These are phyloP conservation scores for Holothuria leucospilota DNA, from an alignment of 53 echinoderm and acorn worm genomes.

Conservation along the genomic window DNA sequence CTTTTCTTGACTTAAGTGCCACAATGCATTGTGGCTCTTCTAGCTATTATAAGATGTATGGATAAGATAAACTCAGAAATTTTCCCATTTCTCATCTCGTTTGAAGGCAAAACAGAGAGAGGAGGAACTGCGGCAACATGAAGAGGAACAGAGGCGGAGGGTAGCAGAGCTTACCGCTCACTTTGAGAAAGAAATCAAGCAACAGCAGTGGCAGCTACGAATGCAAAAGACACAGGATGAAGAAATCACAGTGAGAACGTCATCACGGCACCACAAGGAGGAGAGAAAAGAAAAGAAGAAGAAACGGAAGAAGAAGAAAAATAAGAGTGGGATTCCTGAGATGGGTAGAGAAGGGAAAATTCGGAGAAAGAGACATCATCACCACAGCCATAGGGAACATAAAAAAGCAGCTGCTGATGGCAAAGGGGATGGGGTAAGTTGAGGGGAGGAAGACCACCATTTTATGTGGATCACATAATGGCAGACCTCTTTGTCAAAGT, in stretches of 20 bases:
- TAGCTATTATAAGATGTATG: too few relatives aligned
- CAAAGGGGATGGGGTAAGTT: constrained; percentile 38
- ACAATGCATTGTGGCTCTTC: too few relatives aligned
- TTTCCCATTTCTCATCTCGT: too few relatives aligned
- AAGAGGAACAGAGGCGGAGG: constrained; percentile 89
- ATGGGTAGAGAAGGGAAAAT: constrained; percentile 30
- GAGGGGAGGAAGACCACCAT: too few relatives aligned
- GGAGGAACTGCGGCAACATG: constrained; percentile 60
- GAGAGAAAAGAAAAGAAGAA: constrained; percentile 60
- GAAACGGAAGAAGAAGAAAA: constrained; percentile 48
- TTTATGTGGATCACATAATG: too few relatives aligned
- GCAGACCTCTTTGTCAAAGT: too few relatives aligned
- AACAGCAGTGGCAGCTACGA: constrained; percentile 91
- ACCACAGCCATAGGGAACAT: constrained; percentile 43
- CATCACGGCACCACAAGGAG: constrained; percentile 53
- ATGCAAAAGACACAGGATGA: constrained; percentile 86
- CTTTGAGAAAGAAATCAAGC: constrained; percentile 98
- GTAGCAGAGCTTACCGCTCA: constrained; percentile 88
- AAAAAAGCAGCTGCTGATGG: constrained; percentile 25
- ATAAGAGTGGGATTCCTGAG: constrained; percentile 27
- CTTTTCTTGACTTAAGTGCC: too few relatives aligned
- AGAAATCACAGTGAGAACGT: constrained; percentile 52
- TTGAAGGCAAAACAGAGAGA: constrained; percentile 5
- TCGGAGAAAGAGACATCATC: constrained; percentile 20
- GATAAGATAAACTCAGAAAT: too few relatives aligned